A percentile compares a stretch with the other conserved stretches of the same genome.
Conservation (phyloP, 2,888 invertebrate species). For the Pegoplata infirma region DNA sequence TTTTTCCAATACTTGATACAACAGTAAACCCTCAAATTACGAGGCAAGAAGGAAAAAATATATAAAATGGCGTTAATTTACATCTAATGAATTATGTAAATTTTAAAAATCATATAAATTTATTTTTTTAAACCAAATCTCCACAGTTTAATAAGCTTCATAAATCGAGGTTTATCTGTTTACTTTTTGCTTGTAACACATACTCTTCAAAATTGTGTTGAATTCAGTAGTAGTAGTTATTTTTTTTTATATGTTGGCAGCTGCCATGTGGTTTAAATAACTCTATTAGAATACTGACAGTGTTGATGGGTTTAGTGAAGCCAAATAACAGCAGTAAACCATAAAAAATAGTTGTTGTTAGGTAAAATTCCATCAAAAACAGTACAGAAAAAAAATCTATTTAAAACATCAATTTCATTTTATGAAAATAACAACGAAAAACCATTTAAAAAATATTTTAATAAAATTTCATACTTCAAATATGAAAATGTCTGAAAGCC, state of each 20-base stretch:
- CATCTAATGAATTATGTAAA: too few relatives aligned
- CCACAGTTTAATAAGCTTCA: too few relatives aligned
- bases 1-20: conserved; percentile 31
- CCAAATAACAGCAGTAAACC: conserved; percentile 32
- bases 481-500: too few relatives aligned
- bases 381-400: conserved; percentile 18
- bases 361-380: neutral
- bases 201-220: conserved; percentile 31
- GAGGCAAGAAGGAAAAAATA: too few relatives aligned
- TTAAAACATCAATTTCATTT: conserved; percentile 42
- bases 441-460: conserved; percentile 15
- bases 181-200: conserved; percentile 11
- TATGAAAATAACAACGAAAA: conserved; percentile 22
- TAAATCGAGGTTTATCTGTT: too few relatives aligned
- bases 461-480: neutral
- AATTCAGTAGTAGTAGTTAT: neutral
- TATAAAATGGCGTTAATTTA: too few relatives aligned
- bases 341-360: neutral
- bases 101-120: too few relatives aligned
- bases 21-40: too few relatives aligned
- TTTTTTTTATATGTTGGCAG: conserved; percentile 31
- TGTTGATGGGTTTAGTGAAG: conserved; percentile 49
- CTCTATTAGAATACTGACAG: conserved; percentile 55
- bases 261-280: conserved; percentile 52
- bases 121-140: too few relatives aligned